Conservation (phyloP, 2,797 vertebrate genomes). For the Semaprochilodus insignis region DNA sequence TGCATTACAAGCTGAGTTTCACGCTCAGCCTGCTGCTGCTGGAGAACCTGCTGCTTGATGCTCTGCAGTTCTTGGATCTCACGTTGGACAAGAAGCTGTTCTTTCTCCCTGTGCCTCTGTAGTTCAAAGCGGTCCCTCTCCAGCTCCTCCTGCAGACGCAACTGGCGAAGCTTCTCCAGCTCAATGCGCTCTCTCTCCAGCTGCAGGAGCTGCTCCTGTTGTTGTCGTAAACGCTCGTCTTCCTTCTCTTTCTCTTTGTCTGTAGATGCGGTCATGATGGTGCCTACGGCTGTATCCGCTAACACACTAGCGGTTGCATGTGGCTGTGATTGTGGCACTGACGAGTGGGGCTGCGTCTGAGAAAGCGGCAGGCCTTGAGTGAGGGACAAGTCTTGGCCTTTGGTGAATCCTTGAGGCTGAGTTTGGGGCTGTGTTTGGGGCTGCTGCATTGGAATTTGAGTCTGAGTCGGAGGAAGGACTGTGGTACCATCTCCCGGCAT, state of each 20-base stretch:
- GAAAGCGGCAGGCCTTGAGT: constrained; percentile 66
- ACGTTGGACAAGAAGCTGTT: constrained; percentile 94
- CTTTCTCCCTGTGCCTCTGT: constrained; percentile 95
- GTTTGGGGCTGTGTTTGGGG: constrained; percentile 64
- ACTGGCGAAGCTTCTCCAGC: constrained; percentile 93
- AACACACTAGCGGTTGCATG: constrained; percentile 63
- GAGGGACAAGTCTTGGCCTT: constrained; percentile 61
- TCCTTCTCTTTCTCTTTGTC: constrained; percentile 84
- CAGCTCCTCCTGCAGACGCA: constrained; percentile 94
- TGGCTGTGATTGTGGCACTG: constrained; percentile 68
- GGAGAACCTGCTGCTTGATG: constrained; percentile 98
- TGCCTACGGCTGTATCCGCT: constrained; percentile 54
- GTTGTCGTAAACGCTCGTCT: constrained; percentile 90
- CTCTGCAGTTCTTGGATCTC: constrained; percentile 97
- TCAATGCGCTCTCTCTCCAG: constrained; percentile 95
- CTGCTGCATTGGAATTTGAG: constrained; percentile 64
- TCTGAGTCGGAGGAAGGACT: constrained; percentile 62
- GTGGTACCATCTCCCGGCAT: constrained; percentile 65
- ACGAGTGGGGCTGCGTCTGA: constrained; percentile 73
- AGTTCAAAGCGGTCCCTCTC: constrained; percentile 95
- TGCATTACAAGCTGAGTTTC: constrained; percentile 96
- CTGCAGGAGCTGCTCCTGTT: constrained; percentile 94
- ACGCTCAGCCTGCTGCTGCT: constrained; percentile 96
- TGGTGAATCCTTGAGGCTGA: constrained; percentile 56
- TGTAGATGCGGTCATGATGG: constrained; percentile 70